phyloP scores from a whole-genome alignment of 2,797 vertebrate genomes.

The Coregonus suidteri region DNA sequence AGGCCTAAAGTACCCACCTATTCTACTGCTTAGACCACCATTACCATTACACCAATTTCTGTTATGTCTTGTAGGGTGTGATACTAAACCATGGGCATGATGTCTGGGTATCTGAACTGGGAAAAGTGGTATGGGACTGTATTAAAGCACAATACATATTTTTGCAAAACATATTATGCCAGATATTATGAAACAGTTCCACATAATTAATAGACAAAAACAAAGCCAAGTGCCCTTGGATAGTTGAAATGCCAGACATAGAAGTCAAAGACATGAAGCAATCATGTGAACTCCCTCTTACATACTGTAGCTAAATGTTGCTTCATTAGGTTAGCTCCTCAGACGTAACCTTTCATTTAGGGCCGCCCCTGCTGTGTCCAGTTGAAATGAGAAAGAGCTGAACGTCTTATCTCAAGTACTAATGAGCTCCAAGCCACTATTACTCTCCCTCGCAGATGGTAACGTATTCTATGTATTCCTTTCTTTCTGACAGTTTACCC shows the following conservation, averaged over 20 bases:
- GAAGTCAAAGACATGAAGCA: not conserved
- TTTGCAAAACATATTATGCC: not conserved
- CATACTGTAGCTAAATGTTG: not conserved
- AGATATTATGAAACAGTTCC: not conserved
- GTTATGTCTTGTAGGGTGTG: not conserved
- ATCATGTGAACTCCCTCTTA: not conserved
- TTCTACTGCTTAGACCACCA: conserved; percentile 21
- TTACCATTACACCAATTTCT: not conserved
- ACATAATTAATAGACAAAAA: not conserved
- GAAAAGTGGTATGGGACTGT: not conserved
- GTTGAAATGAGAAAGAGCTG: conserved; percentile 2
- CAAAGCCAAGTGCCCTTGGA: not conserved
- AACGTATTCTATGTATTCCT: not conserved
- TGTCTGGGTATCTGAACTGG: not conserved
- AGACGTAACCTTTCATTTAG: conserved; percentile 4
- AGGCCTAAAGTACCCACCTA: conserved; percentile 5
- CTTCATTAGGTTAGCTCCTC: not conserved
- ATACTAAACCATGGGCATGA: not conserved
- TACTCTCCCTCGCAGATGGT: not conserved
- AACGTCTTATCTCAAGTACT: conserved; percentile 12
- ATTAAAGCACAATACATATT: not conserved
- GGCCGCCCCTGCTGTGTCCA: not conserved
- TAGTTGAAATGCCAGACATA: not conserved
- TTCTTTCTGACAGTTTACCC: not conserved
- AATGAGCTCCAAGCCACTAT: conserved; percentile 14